Conservation (phyloP, 2,113 vertebrate genomes). For the Enhydra lutris region DNA sequence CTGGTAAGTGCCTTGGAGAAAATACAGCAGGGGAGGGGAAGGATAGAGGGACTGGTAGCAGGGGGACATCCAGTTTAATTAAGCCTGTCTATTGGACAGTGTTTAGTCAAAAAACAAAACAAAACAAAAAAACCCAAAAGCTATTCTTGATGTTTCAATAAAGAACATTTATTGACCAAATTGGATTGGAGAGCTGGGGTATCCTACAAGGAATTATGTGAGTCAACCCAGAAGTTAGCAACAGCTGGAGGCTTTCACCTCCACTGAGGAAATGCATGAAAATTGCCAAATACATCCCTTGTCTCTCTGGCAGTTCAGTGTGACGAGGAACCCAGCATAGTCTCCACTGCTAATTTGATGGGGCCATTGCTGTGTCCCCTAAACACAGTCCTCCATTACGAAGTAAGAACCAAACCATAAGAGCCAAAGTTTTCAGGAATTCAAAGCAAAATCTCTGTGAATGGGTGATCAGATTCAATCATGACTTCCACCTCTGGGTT, state of each 20-base stretch:
- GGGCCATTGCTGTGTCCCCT: not conserved
- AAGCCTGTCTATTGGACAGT: not conserved
- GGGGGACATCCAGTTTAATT: not conserved
- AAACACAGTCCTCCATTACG: not conserved
- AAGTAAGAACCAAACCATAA: not conserved
- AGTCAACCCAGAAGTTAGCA: not conserved
- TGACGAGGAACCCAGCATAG: not conserved
- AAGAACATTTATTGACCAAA: not conserved
- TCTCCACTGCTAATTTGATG: not conserved
- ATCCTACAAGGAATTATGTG: not conserved
- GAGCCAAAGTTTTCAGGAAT: not conserved
- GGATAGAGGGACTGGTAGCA: not conserved
- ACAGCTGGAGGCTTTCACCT: not conserved
- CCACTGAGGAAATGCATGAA: not conserved
- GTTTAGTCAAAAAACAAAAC: not conserved
- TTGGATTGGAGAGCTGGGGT: not conserved
- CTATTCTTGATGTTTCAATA: not conserved
- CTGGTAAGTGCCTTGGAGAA: not conserved
- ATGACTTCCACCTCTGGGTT: not conserved
- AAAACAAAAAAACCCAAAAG: not conserved
- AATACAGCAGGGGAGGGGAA: not conserved
- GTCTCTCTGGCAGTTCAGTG: too few species aligned
- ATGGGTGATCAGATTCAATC: not conserved
- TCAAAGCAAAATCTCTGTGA: not conserved
- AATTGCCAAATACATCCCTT: rapidly evolving